These are phyloP conservation scores for Drosophila lacteicornis DNA, from an alignment of 1,140 invertebrate genomes.

Conservation along the genomic window DNA sequence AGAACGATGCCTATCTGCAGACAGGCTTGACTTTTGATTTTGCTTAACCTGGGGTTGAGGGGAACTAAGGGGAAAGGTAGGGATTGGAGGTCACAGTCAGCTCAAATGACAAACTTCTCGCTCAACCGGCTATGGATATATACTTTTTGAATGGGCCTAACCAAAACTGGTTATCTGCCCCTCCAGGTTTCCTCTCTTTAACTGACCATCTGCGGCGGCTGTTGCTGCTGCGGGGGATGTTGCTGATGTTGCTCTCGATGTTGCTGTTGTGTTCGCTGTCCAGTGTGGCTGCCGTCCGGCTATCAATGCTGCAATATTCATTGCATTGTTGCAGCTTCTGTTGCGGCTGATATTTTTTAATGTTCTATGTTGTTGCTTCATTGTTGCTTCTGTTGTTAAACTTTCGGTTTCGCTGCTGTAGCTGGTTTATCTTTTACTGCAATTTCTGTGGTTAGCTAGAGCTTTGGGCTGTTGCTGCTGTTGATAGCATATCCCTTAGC, in stretches of 20 bases:
- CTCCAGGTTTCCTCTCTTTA: slow-evolving; percentile 2
- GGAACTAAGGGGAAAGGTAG: slow-evolving; percentile 4
- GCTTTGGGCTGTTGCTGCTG: not conserved
- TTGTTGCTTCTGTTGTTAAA: not conserved
- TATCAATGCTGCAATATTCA: not conserved
- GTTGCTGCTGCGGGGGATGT: slow-evolving; percentile 12
- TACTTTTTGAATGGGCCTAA: slow-evolving; percentile 36
- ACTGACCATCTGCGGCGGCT: slow-evolving; percentile 25
- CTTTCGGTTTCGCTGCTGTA: not conserved
- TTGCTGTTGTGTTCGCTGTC: not conserved
- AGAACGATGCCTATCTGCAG: slow-evolving; percentile 68
- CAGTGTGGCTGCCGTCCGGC: not conserved
- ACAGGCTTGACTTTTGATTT: slow-evolving; percentile 46
- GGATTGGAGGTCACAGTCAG: slow-evolving; percentile 25
- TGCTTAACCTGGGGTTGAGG: slow-evolving; percentile 33
- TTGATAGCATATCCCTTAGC: not conserved
- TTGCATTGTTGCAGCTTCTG: not conserved
- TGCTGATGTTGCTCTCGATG: slow-evolving; percentile 2
- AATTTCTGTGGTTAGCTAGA: not conserved
- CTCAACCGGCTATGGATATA: slow-evolving; percentile 62
- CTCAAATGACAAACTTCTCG: slow-evolving; percentile 54
- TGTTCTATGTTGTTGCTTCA: not conserved
- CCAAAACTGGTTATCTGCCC: slow-evolving; percentile 57
- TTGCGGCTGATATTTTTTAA: not conserved
- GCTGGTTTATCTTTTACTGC: no score